Base-by-base conservation (phyloP, 2,888 invertebrate genomes). In the Nephrotoma flavescens region DNA sequence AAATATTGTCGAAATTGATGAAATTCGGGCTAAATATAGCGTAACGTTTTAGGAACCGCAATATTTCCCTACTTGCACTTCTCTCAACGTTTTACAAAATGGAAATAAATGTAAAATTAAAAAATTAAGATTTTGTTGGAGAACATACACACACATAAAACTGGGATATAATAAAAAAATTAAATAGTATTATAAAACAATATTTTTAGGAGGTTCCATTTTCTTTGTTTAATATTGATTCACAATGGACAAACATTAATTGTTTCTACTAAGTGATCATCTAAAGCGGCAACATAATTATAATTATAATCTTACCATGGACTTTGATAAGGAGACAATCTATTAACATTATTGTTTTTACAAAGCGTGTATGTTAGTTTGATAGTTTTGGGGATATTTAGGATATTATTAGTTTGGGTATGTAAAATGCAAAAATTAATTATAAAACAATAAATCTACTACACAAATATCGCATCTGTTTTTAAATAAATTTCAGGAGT, bases 131-230 rank as follows among this genome's bases (percentile, higher is more conserved):
- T 57, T 71, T 71, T 71, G 7, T 31, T 71, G 71, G 71, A 71
- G 31, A 71, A 71, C 71, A 71, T 31, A 71, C 71, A 71, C 71
- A 71, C 31, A 71, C 71, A 71, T 71, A 88, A 19, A 87, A 87
- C 87, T 88, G 88, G 88, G 88, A 87, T 88, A 88, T 87, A 88
- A 88, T 88, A 88, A 87, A 83, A n/a, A 88, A 87, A 83, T 83
- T 41, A 83, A 45, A 5, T n/a, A 7, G 4, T 42, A 86, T 71
- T 41, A 47, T 47, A 84, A 86, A 47, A 19, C 2, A 71, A 31
- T 71, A 71, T 31, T 71, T 71, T 31, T 19, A 31, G 71, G 31
- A 71, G 11, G 19, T 71, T 71, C 71, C 71, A 71, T 71, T 31
- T 31, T 71, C 31, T 71, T 71, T 71, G 71, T 31, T 71, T 71